Evolutionary conservation across 1,140 invertebrate species (phyloP), one percentile per base, ranked within the genome.

Genomic region (Apis mellifera): DNA sequence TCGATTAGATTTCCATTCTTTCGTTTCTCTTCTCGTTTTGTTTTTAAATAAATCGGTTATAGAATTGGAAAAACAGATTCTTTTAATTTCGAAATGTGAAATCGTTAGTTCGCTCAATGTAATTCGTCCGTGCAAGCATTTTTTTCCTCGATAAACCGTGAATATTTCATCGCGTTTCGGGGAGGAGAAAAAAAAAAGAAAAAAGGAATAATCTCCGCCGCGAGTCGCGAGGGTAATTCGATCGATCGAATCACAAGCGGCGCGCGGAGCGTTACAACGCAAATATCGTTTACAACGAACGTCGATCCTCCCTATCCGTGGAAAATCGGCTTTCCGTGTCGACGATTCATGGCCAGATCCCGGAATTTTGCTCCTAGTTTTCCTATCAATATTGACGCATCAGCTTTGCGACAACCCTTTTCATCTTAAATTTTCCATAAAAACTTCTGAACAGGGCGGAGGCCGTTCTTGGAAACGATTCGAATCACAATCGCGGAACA

Each of bases 231-330:
- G 50, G 15, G 62, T 74, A 81, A 81, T 75, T 81, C 42, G 60
- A 66, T 75, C 52, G 78, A 75, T 81, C 32, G n/a, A 11, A 23
- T 26, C 66, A 13, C 12, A 1, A 50, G 15, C 7, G 8, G 11
- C 17, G 17, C 19, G 54, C 15, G 9, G 3, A 9, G 17, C 62
- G 72, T 74, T 59, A 23, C 21, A 76, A 26, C 32, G 64, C 54
- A 75, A 81, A 76, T 82, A 82, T 76, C 54, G 72, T 76, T 82
- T 82, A 76, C 79, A 68, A 68, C 62, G 54, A 8, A 26, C 64
- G 32, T 66, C 19, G 9, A 62, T 23, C 57, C 15, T 5, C 0
- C 42, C 3, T 15, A 15, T 42, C 32, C 60, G 15, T 2, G 64
- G 21, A 68, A 69, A 76, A 76, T 76, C 72, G 54, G 59, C 55